These are phyloP conservation scores for Colossoma macropomum DNA, from an alignment of 2,113 vertebrate genomes.

Conservation along the genomic window DNA sequence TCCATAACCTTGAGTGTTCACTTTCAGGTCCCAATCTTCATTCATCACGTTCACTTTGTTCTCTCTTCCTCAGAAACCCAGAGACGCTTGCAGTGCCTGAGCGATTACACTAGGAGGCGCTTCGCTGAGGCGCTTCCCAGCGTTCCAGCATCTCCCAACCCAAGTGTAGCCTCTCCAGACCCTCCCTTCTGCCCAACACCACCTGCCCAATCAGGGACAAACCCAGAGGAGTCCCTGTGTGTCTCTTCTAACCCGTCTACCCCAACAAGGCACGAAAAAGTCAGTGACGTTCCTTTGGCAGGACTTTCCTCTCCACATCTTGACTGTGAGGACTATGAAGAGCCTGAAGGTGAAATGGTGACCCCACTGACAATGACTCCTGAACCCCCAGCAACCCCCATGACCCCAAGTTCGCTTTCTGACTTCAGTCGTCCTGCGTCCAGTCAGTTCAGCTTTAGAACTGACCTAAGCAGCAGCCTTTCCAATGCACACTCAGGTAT, in stretches of 20 bases:
- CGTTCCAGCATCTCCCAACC: slow-evolving; percentile 25
- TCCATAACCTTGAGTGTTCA: not conserved
- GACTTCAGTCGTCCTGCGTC: slow-evolving; percentile 54
- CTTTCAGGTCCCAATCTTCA: not conserved
- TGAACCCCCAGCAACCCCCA: slow-evolving; percentile 23
- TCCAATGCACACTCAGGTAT: slow-evolving; percentile 60
- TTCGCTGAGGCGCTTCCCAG: slow-evolving; percentile 54
- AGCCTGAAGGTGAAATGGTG: slow-evolving; percentile 4
- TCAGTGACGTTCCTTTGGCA: not conserved
- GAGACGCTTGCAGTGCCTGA: slow-evolving; percentile 15
- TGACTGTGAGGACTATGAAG: not conserved
- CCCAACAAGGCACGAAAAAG: not conserved
- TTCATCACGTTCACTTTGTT: not conserved
- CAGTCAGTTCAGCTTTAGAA: slow-evolving; percentile 61
- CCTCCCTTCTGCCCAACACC: not conserved
- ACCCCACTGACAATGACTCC: slow-evolving; percentile 31
- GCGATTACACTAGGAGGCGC: slow-evolving; percentile 37
- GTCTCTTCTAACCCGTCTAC: not conserved
- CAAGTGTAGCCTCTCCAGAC: not conserved
- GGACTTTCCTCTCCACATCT: not conserved
- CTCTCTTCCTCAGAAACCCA: slow-evolving; percentile 41
- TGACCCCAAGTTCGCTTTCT: slow-evolving; percentile 50
- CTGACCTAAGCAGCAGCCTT: slow-evolving; percentile 53
- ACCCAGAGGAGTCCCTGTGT: not conserved
- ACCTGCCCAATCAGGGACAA: not conserved